Base-by-base conservation (phyloP, 2,113 vertebrate species). In the Nicator chloris region DNA sequence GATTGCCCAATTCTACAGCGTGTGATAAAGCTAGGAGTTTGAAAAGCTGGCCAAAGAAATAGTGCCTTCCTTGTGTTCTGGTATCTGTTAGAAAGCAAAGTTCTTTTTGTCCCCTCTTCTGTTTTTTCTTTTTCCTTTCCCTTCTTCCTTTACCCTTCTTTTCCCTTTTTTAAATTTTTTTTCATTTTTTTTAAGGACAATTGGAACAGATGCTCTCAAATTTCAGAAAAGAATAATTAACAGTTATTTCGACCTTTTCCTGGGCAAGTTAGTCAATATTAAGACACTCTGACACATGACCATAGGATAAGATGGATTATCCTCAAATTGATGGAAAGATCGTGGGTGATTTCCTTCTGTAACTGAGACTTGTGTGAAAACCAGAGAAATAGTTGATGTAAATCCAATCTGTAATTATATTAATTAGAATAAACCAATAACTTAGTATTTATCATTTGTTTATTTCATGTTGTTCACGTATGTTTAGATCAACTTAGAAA, bases 341-440 rank as follows among this genome's bases (percentile, higher is more conserved):
- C 2, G 2, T 15, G 61, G 15, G 7, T 77, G 50, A 73, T 80
- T 93, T 79, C 33, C 31, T 50, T 88, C 70, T 92, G 21, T 53
- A 90, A 64, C 28, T 14, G 24, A 40, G 10, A 44, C 33, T 79
- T 4, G 3, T 89, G 75, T 70, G 82, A 56, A 92, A 56, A 92
- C 11, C 16, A 78, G 44, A 61, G 28, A 42, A 24, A 60, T 23
- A 70, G 39, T 12, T 44, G 27, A 39, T 13, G 24, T 65, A 80
- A 64, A 81, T 27, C 15, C 44, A 86, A 85, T 73, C 56, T 40
- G 7, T 56, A 93, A 60, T 89, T 88, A 89, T 10, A 40, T 40
- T 86, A 88, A 66, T 95, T 95, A 76, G 57, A 95, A 86, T 61
- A 87, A 90, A 87, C 28, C 26, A 49, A 39, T 81, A 87, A 79